These are phyloP conservation scores for Grallaria varia DNA, from an alignment of 2,113 vertebrate genomes.

Conservation along the genomic window DNA sequence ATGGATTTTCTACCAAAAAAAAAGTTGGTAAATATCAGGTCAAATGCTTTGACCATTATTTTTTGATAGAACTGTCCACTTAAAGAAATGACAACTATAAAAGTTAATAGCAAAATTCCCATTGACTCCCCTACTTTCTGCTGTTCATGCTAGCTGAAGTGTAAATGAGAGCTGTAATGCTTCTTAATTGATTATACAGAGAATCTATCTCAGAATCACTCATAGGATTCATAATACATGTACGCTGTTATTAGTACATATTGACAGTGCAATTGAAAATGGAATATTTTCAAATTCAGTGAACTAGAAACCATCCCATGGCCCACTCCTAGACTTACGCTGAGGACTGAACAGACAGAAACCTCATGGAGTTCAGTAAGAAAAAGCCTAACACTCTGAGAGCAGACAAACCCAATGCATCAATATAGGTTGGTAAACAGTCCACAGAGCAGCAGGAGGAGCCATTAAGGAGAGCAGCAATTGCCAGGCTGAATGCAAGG, in stretches of 20 bases:
- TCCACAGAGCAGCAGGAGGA: background rate
- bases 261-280: background rate
- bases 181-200: background rate
- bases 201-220: background rate
- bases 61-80: background rate
- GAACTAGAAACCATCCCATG: background rate
- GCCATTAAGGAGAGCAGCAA: background rate
- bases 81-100: background rate
- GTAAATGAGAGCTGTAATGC: background rate
- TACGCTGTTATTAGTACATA: background rate
- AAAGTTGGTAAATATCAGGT: background rate
- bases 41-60: background rate
- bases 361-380: background rate
- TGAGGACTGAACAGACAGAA: background rate
- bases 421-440: background rate
- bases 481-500: background rate
- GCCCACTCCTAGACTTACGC: background rate
- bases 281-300: background rate
- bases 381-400: background rate
- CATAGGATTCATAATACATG: background rate
- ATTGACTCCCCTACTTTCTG: fast-evolving
- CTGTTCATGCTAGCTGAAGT: background rate
- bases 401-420: background rate
- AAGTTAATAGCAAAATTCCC: background rate
- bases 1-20: background rate